phyloP scores from a whole-genome alignment of 2,888 invertebrate species.

The Oscheius onirici region DNA sequence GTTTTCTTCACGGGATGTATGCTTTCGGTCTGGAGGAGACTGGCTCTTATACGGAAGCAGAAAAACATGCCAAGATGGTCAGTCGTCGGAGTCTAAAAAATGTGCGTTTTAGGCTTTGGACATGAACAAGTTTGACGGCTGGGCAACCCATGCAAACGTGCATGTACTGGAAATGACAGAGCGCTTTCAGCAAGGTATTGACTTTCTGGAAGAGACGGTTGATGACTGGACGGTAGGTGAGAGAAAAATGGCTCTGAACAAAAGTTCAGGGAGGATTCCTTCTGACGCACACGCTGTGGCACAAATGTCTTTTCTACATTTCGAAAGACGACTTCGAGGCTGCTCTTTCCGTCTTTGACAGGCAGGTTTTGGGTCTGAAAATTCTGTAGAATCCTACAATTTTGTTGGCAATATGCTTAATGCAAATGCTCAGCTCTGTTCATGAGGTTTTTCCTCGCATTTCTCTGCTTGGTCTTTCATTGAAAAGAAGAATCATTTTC shows the following conservation, averaged over 20 bases:
- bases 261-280: constrained; percentile 71
- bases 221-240: constrained; percentile 73
- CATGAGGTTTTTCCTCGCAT: too few relatives aligned
- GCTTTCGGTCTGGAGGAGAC: constrained; percentile 76
- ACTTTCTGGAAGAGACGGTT: constrained; percentile 72
- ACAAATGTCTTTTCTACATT: constrained; percentile 74
- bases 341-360: constrained; percentile 63
- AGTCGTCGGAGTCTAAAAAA: background rate
- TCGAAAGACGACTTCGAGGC: constrained; percentile 74
- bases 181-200: constrained; percentile 72
- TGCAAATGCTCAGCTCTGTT: too few relatives aligned
- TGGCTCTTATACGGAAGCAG: constrained; percentile 72
- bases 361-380: background rate
- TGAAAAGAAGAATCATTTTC: too few relatives aligned
- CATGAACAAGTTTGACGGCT: constrained; percentile 74
- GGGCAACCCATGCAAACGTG: constrained; percentile 75
- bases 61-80: constrained; percentile 72
- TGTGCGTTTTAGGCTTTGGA: constrained; percentile 71
- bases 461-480: too few relatives aligned
- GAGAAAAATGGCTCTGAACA: too few relatives aligned
- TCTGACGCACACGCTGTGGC: constrained; percentile 76
- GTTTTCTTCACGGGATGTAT: constrained; percentile 75
- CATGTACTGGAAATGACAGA: constrained; percentile 75
- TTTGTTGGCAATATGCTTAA: too few relatives aligned
- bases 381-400: too few relatives aligned